These are phyloP conservation scores for Geotrypetes seraphini DNA, from an alignment of 2,797 vertebrate species.

Conservation along the genomic window DNA sequence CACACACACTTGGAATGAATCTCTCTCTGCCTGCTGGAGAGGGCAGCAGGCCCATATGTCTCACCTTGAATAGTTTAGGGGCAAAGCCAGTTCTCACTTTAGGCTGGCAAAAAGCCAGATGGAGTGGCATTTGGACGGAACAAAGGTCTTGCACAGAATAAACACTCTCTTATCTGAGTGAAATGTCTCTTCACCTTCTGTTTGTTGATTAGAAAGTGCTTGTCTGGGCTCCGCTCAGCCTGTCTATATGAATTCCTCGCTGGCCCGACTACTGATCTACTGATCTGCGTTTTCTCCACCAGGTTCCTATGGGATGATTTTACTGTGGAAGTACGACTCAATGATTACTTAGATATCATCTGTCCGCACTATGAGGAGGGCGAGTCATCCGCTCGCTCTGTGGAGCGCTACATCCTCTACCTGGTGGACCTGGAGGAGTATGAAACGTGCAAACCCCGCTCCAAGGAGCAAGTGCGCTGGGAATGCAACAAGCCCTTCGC, in stretches of 20 bases:
- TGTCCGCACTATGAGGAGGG: constrained; percentile 81
- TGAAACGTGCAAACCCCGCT: constrained; percentile 66
- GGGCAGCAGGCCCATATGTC: no score
- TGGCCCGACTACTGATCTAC: no score
- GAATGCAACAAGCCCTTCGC: constrained; percentile 79
- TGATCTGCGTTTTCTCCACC: not conserved
- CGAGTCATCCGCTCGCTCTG: constrained; percentile 43
- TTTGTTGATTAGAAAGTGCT: not conserved
- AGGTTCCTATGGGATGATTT: constrained; percentile 75
- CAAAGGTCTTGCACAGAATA: no score
- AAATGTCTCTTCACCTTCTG: no score
- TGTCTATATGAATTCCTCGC: no score
- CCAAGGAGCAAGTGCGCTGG: constrained; percentile 87
- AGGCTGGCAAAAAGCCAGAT: no score
- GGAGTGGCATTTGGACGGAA: no score
- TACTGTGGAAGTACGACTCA: constrained; percentile 68
- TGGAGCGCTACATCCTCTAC: constrained; percentile 85
- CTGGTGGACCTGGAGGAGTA: constrained; percentile 82
- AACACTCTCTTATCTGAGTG: no score
- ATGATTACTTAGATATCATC: constrained; percentile 90
- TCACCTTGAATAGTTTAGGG: no score
- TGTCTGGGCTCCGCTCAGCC: not conserved
- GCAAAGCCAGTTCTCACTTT: no score
- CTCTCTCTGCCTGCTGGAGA: no score
- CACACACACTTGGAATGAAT: no score